Base-by-base conservation (phyloP, 2,888 invertebrate species). In the Trachelus troglodyta region DNA sequence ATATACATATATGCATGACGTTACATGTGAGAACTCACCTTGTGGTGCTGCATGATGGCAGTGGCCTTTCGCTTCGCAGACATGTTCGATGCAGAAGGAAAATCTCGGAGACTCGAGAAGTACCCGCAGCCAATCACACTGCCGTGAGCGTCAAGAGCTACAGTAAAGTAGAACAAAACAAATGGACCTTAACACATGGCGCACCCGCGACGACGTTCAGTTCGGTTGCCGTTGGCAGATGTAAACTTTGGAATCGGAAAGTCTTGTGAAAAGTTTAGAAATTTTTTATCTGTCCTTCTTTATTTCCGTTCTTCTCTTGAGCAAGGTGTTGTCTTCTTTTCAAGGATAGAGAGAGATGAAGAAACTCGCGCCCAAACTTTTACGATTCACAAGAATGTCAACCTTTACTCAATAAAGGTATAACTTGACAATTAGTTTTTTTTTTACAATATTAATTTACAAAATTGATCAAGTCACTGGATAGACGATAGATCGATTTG, bases 61-160 rank as follows among this genome's bases (percentile, higher is more conserved):
- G 95, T 95, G 90, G 95, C 94, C 93, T 95, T 95, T 92, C 95
- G 94, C 93, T 95, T 95, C 85, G 95, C 95, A 85, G 95, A 95
- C 95, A 95, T 95, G 86, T 89, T 92, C 75, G 33, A 12, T 69
- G 76, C 56, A 76, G 76, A 33, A 69, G 74, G 34, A 76, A 79
- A 81, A 78, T 75, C 77, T 80, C n/a, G 77, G 76, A 12, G 75
- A n/a, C 31, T 35, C n/a, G 12, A 15, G 6, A 69, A 56, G 31
- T 23, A 33, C 69, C 73, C 79, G 76, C 80, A 80, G 81, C 82
- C 83, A 81, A 81, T 83, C 81, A 80, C 82, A 79, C 84, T 76
- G 69, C 74, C 35, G 77, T 74, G 35, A 69, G 77, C 74, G 73
- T 77, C 77, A 81, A 81, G 82, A 83, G 83, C 84, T 83, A 84